Conservation (phyloP, 2,888 invertebrate species). For the Monochamus alternatus region DNA sequence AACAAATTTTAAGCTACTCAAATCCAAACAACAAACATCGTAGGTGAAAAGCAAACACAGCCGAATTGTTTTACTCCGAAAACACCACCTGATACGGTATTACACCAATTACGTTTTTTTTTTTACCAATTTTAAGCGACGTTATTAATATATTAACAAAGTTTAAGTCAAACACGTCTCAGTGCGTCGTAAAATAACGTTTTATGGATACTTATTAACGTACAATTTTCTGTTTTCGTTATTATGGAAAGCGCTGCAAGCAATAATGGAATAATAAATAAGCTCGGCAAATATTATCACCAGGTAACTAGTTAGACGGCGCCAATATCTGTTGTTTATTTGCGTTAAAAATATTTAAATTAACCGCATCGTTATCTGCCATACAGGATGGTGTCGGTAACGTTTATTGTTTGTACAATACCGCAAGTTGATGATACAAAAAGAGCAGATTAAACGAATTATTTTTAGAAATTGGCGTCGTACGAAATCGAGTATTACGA, state of each 20-base stretch:
- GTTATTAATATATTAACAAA: constrained; percentile 16
- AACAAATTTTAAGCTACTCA: constrained; percentile 22
- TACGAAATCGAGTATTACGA: background rate
- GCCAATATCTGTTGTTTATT: constrained; percentile 48
- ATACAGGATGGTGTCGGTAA: constrained; percentile 34
- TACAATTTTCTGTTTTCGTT: constrained; percentile 8
- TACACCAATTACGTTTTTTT: background rate
- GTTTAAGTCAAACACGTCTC: background rate
- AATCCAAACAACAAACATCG: constrained; percentile 5
- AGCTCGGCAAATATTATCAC: constrained; percentile 46
- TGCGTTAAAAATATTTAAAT: constrained; percentile 48
- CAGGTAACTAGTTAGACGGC: constrained; percentile 49
- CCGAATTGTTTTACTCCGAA: constrained; percentile 18
- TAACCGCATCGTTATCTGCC: constrained; percentile 39
- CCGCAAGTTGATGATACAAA: constrained; percentile 9
- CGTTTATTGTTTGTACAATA: constrained; percentile 24
- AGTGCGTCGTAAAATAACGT: background rate
- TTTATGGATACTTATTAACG: background rate
- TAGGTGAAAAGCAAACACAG: constrained; percentile 12
- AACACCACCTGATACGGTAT: constrained; percentile 9
- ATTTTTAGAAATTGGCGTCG: constrained; percentile 13
- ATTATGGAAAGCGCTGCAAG: background rate
- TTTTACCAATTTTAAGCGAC: background rate
- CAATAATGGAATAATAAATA: constrained; percentile 40
- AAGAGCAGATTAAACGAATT: constrained; percentile 2